Evolutionary conservation across 2,888 invertebrate genomes (phyloP), one percentile per base, ranked within the genome.

Genomic region (Drosophila basisetae): DNA sequence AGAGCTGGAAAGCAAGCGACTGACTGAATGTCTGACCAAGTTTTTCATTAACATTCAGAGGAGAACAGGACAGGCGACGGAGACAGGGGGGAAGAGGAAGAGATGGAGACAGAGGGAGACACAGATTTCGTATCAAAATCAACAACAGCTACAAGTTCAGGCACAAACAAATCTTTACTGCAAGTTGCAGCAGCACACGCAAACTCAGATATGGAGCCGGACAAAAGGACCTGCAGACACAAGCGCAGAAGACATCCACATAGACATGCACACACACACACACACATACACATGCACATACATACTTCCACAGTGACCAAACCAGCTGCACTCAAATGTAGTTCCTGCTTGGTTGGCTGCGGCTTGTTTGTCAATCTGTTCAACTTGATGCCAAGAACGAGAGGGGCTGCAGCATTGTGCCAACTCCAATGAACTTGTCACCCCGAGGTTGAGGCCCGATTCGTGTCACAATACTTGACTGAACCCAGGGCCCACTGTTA

Each of bases 311-410:
- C 30, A 64, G 61, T 56, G 58, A 55, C 62, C 70, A 69, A 73
- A 66, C 61, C 68, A 67, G 75, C 72, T 76, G 79, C 82, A 75
- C 67, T 81, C 76, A 77, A 76, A 74, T 87, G 88, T 84, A 75
- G 85, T 86, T 86, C 73, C 86, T 90, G 89, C 81, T 80, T 83
- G 89, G 83, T 80, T 84, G 88, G 75, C 72, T 90, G 86, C 74
- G 89, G 89, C 88, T 88, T 88, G 88, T 88, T 88, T 88, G 88
- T 91, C 88, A 88, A 88, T 88, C 88, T 88, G 87, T 86, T 89
- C 76, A 84, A 77, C 90, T 85, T 83, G 75, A 82, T 84, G 89
- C 76, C 87, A 67, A 66, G 39, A 55, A 53, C 68, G 53, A 71
- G 70, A 28, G 70, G 70, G 73, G 50, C 63, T 65, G 66, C 79